Evolutionary conservation across 2,113 vertebrate species (phyloP).

Genomic region (Nycticorax nycticorax): DNA sequence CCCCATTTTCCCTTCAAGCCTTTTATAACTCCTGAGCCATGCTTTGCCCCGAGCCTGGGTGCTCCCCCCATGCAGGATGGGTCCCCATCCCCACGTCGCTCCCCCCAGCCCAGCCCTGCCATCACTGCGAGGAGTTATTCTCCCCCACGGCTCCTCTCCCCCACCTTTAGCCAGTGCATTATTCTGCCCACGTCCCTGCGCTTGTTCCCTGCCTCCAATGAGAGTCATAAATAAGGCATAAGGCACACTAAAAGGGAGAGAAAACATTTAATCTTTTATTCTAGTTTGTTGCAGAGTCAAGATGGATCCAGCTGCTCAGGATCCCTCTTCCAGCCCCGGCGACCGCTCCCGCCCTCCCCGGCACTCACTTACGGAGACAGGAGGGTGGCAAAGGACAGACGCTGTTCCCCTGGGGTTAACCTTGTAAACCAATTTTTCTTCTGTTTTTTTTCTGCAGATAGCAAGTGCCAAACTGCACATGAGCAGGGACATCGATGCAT

Average conservation of each 20-base stretch:
- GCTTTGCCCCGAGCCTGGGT: rapidly evolving
- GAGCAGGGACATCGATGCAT: not conserved
- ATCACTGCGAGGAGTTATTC: not conserved
- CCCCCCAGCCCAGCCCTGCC: not conserved
- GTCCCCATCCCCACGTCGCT: not conserved
- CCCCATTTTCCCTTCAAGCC: not conserved
- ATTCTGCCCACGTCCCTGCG: not conserved
- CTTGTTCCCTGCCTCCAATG: not conserved
- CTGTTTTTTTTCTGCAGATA: not conserved
- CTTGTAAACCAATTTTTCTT: not conserved
- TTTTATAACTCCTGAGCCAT: not conserved
- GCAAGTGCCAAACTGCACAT: not conserved
- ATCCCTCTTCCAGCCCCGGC: not conserved
- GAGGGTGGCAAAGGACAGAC: not conserved
- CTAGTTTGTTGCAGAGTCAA: not conserved
- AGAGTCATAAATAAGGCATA: slow-evolving; percentile 49
- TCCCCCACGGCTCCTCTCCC: not conserved
- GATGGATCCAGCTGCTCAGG: not conserved
- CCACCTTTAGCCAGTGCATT: not conserved
- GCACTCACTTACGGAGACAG: not conserved
- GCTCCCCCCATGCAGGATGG: not conserved
- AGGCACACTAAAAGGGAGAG: not conserved
- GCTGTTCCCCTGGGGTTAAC: not conserved
- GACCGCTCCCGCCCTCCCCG: not conserved
- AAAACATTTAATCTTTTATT: slow-evolving; percentile 4